A percentile compares a stretch with the other conserved stretches of the same genome.
phyloP scores from a whole-genome alignment of 2,888 invertebrate species.

The Rhogogaster chlorosoma region DNA sequence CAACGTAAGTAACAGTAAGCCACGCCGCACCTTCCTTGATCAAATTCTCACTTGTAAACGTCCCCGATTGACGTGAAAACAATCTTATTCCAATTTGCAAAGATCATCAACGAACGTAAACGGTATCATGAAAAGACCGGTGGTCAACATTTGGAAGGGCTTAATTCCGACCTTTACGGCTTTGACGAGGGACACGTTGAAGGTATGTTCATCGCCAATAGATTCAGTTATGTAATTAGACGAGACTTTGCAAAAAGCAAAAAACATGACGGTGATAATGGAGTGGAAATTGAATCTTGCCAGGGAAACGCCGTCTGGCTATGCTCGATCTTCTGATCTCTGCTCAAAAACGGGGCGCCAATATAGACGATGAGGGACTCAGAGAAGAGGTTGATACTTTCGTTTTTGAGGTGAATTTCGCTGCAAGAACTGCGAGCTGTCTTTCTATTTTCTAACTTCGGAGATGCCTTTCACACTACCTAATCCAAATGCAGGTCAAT shows the following conservation, averaged over 20 bases:
- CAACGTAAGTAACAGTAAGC: slow-evolving; percentile 71
- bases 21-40: background rate
- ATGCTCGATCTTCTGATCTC: slow-evolving; percentile 71
- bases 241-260: background rate
- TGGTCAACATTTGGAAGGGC: slow-evolving; percentile 55
- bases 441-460: no score
- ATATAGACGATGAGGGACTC: slow-evolving; percentile 68
- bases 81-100: slow-evolving; percentile 46
- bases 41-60: background rate
- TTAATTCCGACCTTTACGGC: slow-evolving; percentile 23
- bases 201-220: background rate
- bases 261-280: background rate
- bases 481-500: no score
- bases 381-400: slow-evolving; percentile 74
- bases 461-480: no score
- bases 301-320: slow-evolving; percentile 61
- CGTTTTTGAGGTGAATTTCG: slow-evolving; percentile 64
- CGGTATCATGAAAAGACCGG: slow-evolving; percentile 64
- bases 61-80: slow-evolving; percentile 55
- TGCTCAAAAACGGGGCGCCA: slow-evolving; percentile 59
- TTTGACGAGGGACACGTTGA: background rate
- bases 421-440: background rate
- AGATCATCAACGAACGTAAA: slow-evolving; percentile 64
- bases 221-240: background rate
- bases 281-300: background rate